Evolutionary conservation across 1,140 invertebrate species (phyloP), one percentile per base, ranked within the genome.

Genomic region (Ditylenchus dipsaci): DNA sequence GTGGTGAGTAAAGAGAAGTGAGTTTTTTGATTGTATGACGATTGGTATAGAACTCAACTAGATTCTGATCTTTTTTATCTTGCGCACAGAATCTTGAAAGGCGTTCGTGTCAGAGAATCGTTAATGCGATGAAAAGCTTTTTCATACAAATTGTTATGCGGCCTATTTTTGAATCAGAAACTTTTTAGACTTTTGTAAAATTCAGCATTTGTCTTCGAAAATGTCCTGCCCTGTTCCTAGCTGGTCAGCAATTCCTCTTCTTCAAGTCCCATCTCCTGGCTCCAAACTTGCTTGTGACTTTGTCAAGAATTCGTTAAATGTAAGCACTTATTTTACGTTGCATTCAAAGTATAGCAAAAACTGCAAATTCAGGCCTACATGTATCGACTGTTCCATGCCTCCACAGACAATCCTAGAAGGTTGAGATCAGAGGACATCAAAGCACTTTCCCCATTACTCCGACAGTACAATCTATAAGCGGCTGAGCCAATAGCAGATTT

Each of bases 341-440:
- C n/a, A n/a, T n/a, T n/a, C n/a, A n/a, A n/a, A n/a, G n/a, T n/a
- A n/a, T n/a, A n/a, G n/a, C n/a, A n/a, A n/a, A n/a, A n/a, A 73
- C 85, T 67, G 77, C 96, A 79, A 97, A n/a, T n/a, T n/a, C n/a
- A 38, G 33, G 33, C 33, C 33, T 38, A 5, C 11, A 38, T 99
- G 73, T 97, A 97, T 83, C 88, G 95, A 69, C 84, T 97, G 47
- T 99, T 99, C 84, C 96, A 93, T 93, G 94, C 92, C 81, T 95
- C 92, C 72, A 86, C 87, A 58, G 92, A 97, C 83, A 89, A 88
- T 70, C 93, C 93, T 0, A 85, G 90, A 15, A 86, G 92, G 74
- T 97, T 99, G 42, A 91, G 91, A 84, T 97, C 98, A 95, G 95
- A 99, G 79, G 95, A 98, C 82, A 97, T 98, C 33, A 96, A 95